phyloP scores from a whole-genome alignment of 2,113 vertebrate species.

The Dolichotis patagonum region DNA sequence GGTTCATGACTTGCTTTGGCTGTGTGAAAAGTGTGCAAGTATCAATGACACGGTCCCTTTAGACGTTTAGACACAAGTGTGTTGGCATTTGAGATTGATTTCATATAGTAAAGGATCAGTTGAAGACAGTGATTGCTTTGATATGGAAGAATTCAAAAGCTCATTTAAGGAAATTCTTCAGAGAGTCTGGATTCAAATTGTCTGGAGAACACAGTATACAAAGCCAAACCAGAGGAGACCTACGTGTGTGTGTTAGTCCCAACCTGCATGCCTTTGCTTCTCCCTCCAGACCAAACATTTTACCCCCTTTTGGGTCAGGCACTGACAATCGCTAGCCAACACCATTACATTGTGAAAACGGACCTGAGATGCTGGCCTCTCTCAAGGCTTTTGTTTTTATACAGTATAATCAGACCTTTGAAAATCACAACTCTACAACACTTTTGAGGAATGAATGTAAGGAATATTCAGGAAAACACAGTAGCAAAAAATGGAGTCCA shows the following conservation, averaged over 20 bases:
- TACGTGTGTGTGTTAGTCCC: constrained; percentile 91
- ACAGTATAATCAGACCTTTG: constrained; percentile 91
- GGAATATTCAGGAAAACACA: constrained; percentile 89
- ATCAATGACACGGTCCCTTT: neutral
- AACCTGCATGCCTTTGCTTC: constrained; percentile 91
- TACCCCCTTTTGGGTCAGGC: constrained; percentile 88
- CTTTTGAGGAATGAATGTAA: constrained; percentile 82
- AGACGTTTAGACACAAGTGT: constrained; percentile 84
- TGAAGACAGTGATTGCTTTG: constrained; percentile 81
- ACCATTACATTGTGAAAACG: constrained; percentile 89
- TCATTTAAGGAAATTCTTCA: constrained; percentile 72
- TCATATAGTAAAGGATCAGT: constrained; percentile 88
- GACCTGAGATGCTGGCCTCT: constrained; percentile 91
- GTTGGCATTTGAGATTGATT: constrained; percentile 89
- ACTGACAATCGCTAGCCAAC: neutral
- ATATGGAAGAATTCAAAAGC: constrained; percentile 83
- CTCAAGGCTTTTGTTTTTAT: constrained; percentile 91
- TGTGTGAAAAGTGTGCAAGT: constrained; percentile 84
- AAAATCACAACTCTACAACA: constrained; percentile 78
- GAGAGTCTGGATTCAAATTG: constrained; percentile 92
- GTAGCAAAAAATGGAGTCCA: constrained; percentile 82
- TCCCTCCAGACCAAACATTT: constrained; percentile 55
- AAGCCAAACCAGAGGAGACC: constrained; percentile 87
- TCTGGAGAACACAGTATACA: neutral
- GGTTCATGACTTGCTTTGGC: constrained; percentile 83